Evolutionary conservation across 2,888 invertebrate species (phyloP), one percentile per base, ranked within the genome.

Genomic region (Mactromeris polynyma): DNA sequence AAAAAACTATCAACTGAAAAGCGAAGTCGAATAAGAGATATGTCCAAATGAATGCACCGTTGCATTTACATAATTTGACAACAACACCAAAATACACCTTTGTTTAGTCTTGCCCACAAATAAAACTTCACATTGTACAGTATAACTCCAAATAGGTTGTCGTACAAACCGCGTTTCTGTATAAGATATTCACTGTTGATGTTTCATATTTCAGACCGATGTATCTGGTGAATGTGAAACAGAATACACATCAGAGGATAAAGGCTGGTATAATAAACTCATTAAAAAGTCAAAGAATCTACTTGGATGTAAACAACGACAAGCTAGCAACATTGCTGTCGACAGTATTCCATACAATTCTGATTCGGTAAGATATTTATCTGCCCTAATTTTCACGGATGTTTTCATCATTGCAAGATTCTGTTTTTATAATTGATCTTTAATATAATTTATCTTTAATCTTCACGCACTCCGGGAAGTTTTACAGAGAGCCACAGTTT

Each of bases 171-270:
- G 21, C 9, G 9, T 42, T 7, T 7, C 42, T 46, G 46, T 46
- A n/a, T n/a, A n/a, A n/a, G 6, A 58, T 58, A 58, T 58, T 58
- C 2, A 26, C 1, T 6, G 14, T 26, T 58, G 26, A n/a, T 58
- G n/a, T 33, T 19, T 33, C 7, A 40, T 21, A 17, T 78, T 54
- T 79, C 94, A 97, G 97, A 97, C 97, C 95, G 99, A 99, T 96
- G 98, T 99, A 0, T 98, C 98, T 87, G 99, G 99, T 0, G 97
- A 97, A 31, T 99, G 99, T 95, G 97, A 98, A 81, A 98, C 98
- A 0, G 97, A 97, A 46, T 99, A 99, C 96, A 96, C 90, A 17
- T 93, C 94, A 14, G 90, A 94, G 2, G 91, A 94, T 14, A 93
- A 93, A 80, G 94, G 94, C 33, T 95, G 94, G 93, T 93, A 94